These are phyloP conservation scores for Caligus rogercresseyi DNA, from an alignment of 1,140 invertebrate genomes.

Conservation along the genomic window DNA sequence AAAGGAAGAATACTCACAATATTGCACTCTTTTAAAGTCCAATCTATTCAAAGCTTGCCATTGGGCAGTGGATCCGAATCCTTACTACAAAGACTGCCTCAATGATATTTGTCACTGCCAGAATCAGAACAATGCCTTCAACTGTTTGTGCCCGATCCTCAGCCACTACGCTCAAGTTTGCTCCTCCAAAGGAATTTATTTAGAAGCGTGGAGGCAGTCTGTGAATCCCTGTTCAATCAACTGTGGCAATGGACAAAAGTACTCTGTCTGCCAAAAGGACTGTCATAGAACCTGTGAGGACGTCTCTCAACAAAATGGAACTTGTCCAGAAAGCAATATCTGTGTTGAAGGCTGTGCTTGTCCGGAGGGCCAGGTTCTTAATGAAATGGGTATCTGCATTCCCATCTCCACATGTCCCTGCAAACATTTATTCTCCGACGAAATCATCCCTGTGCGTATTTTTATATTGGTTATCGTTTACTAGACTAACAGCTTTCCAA, in stretches of 20 bases:
- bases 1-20: neutral
- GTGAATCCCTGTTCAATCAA: neutral
- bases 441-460: neutral
- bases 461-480: neutral
- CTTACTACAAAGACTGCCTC: constrained; percentile 58
- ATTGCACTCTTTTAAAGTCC: neutral
- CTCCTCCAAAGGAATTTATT: constrained; percentile 43
- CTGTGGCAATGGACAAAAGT: neutral
- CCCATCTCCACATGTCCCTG: constrained; percentile 56
- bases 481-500: neutral
- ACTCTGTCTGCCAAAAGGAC: neutral
- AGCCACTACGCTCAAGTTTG: constrained; percentile 61
- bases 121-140: constrained; percentile 28
- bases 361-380: constrained; percentile 50
- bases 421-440: constrained; percentile 26
- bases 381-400: constrained; percentile 51
- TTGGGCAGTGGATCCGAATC: constrained; percentile 51
- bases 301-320: constrained; percentile 15
- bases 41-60: constrained; percentile 45
- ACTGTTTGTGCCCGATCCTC: constrained; percentile 60
- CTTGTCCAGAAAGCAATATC: constrained; percentile 34
- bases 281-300: neutral
- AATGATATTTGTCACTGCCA: constrained; percentile 69
- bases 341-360: constrained; percentile 80
- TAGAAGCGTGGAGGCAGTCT: constrained; percentile 37